Evolutionary conservation across 2,113 vertebrate genomes (phyloP).

Genomic region (Enhydra lutris): DNA sequence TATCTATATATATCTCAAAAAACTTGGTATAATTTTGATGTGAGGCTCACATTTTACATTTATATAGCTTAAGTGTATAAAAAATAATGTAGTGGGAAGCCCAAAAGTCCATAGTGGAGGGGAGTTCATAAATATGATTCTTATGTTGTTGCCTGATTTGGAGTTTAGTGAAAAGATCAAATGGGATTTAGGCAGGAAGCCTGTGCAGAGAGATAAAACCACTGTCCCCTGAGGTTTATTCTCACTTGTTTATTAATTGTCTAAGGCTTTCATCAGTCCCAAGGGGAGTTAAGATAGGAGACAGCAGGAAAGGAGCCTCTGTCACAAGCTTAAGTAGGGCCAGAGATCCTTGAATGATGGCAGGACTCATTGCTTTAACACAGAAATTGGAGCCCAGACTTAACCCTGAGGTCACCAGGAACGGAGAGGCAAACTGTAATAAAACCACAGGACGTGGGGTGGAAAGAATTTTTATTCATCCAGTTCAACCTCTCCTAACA

Average conservation of each 20-base stretch:
- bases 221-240: slow-evolving; percentile 43
- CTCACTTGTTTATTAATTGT: slow-evolving; percentile 48
- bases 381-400: not conserved
- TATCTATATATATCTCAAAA: not conserved
- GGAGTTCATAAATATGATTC: slow-evolving; percentile 22
- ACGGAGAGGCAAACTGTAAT: not conserved
- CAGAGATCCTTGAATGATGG: not conserved
- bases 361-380: not conserved
- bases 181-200: slow-evolving; percentile 56
- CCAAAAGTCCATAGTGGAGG: not conserved
- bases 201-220: slow-evolving; percentile 63
- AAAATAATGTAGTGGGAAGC: not conserved
- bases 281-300: not conserved
- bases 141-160: slow-evolving; percentile 27
- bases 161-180: slow-evolving; percentile 35
- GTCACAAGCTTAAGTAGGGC: not conserved
- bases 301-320: slow-evolving; percentile 16
- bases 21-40: not conserved
- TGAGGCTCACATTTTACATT: not conserved
- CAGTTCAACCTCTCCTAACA: not conserved
- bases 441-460: not conserved
- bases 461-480: not conserved
- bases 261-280: not conserved
- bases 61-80: not conserved
- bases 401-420: not conserved